Conservation (phyloP, 1,140 invertebrate genomes). For the Caenorhabditis tropicalis region DNA sequence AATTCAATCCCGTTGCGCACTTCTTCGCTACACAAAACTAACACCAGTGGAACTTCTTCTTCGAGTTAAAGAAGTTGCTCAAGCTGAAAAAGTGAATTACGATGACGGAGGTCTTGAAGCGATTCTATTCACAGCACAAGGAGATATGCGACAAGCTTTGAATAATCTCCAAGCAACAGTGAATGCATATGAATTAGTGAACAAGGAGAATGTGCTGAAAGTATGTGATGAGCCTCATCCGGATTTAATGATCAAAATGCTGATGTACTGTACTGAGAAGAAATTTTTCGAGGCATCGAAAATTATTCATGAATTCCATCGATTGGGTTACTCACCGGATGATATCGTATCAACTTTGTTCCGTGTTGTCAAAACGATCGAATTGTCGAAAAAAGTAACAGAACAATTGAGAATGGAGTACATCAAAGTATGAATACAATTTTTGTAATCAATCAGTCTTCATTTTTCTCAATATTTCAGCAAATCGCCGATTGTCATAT, state of each 20-base stretch:
- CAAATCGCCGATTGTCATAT: conserved; percentile 92
- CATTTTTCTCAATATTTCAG: conserved; percentile 76
- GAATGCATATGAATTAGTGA: conserved; percentile 91
- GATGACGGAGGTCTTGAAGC: conserved; percentile 93
- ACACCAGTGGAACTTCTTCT: conserved; percentile 85
- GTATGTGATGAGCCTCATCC: conserved; percentile 99
- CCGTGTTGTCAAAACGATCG: conserved; percentile 82
- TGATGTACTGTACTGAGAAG: conserved; percentile 80
- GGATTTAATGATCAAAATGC: conserved; percentile 87
- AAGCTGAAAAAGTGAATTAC: conserved; percentile 81
- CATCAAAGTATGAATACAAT: conserved; percentile 77
- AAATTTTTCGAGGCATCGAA: conserved; percentile 54
- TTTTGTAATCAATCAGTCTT: no score
- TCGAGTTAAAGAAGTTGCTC: conserved; percentile 81
- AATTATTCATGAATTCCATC: conserved; percentile 52
- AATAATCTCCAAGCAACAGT: conserved; percentile 97
- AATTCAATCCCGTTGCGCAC: conserved; percentile 96
- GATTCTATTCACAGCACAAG: conserved; percentile 95
- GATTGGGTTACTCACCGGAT: conserved; percentile 89
- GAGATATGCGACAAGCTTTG: conserved; percentile 93
- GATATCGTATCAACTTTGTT: conserved; percentile 95
- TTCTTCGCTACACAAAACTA: conserved; percentile 90
- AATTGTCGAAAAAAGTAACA: neutral
- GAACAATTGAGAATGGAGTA: conserved; percentile 77
- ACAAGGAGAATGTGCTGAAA: conserved; percentile 96